These are phyloP conservation scores for Hyposmocoma kahamanoa DNA, from an alignment of 1,140 invertebrate genomes.

Conservation along the genomic window DNA sequence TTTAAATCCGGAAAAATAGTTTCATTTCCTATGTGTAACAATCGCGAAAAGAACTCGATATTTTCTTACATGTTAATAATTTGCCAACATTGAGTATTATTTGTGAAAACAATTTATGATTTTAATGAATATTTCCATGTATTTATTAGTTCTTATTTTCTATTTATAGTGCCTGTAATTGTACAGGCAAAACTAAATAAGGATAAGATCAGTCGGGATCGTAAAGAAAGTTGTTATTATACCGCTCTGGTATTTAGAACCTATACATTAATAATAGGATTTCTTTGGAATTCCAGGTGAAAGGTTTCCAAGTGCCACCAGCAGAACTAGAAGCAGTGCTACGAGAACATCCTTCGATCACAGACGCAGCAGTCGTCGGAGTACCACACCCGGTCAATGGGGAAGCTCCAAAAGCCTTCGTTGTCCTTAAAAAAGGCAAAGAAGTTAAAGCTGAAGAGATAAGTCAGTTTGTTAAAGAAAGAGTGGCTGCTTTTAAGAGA, in stretches of 20 bases:
- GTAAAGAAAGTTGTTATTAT: not conserved
- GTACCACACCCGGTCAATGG: slow-evolving; percentile 82
- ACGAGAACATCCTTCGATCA: slow-evolving; percentile 81
- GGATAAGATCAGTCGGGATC: not conserved
- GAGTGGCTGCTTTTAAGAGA: slow-evolving; percentile 81
- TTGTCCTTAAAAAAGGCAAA: slow-evolving; percentile 71
- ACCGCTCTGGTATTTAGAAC: not conserved
- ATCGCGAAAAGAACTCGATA: too few species aligned
- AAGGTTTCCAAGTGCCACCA: slow-evolving; percentile 85
- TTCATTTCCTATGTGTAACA: too few species aligned
- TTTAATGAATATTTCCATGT: not conserved
- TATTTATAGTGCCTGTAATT: not conserved
- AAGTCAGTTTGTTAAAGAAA: slow-evolving; percentile 74
- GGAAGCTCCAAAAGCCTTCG: slow-evolving; percentile 85
- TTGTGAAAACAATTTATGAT: too few species aligned
- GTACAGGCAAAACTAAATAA: not conserved
- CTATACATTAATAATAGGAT: not conserved
- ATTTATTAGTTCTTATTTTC: not conserved
- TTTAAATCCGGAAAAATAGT: too few species aligned
- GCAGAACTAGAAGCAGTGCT: slow-evolving; percentile 91
- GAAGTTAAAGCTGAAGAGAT: slow-evolving; percentile 68
- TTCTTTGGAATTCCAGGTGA: slow-evolving; percentile 41
- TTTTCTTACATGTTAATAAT: too few species aligned
- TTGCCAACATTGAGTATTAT: too few species aligned
- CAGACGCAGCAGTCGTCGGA: slow-evolving; percentile 90